Evolutionary conservation across 2,797 vertebrate species (phyloP).

Genomic region (Adrianichthys oophorus): DNA sequence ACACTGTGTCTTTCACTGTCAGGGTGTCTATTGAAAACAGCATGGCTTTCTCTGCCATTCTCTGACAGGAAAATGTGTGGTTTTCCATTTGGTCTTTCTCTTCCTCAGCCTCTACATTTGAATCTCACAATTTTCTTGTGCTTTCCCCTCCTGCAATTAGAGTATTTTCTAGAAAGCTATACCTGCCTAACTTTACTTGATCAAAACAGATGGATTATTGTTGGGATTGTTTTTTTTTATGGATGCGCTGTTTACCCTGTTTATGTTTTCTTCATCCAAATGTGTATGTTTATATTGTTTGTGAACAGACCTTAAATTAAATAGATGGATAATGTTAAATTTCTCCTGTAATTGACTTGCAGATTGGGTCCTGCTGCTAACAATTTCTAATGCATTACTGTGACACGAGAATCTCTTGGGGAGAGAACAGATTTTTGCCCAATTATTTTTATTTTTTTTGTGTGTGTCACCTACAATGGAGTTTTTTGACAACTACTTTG

Average conservation of each 20-base stretch:
- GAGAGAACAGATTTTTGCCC: slow-evolving; percentile 52
- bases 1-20: slow-evolving; percentile 53
- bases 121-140: slow-evolving; percentile 26
- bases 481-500: slow-evolving; percentile 20
- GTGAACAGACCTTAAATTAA: slow-evolving; percentile 36
- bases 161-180: neutral
- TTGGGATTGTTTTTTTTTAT: slow-evolving; percentile 21
- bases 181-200: slow-evolving; percentile 43
- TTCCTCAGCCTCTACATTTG: slow-evolving; percentile 25
- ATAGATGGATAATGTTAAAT: slow-evolving; percentile 52
- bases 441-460: slow-evolving; percentile 60
- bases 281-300: slow-evolving; percentile 9
- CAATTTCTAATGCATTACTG: slow-evolving; percentile 61
- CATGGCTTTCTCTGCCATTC: slow-evolving; percentile 39
- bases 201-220: slow-evolving; percentile 60
- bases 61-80: slow-evolving; percentile 44
- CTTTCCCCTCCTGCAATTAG: slow-evolving; percentile 44
- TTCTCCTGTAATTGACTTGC: slow-evolving; percentile 58
- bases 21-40: slow-evolving; percentile 59
- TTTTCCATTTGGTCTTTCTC: slow-evolving; percentile 22
- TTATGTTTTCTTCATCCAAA: slow-evolving; percentile 3
- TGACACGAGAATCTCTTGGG: slow-evolving; percentile 41
- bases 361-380: slow-evolving; percentile 58
- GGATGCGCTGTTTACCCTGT: neutral
- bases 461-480: slow-evolving; percentile 47